Percentiles rank a stretch among this genome's conserved stretches.
phyloP scores from a whole-genome alignment of 2,113 vertebrate species.

The Psammodynastes pulverulentus region DNA sequence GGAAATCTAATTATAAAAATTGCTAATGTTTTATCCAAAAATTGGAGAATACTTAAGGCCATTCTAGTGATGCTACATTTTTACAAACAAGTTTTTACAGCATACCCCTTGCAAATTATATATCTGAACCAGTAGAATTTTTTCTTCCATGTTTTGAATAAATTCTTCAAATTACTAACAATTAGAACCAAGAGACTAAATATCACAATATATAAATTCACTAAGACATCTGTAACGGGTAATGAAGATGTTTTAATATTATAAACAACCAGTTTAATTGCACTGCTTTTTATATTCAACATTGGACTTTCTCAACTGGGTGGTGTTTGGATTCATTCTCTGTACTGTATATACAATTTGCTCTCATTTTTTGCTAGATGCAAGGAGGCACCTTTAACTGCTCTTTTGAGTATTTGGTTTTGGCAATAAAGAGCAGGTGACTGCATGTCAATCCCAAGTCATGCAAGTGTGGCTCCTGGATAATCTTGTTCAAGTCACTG shows the following conservation, averaged over 20 bases:
- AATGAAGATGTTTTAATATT: slow-evolving; percentile 2
- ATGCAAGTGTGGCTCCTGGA: background rate
- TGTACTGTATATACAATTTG: background rate
- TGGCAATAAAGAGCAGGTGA: background rate
- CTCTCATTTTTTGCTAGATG: background rate
- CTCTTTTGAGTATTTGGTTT: background rate
- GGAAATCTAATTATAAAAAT: background rate
- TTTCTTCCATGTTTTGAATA: slow-evolving; percentile 8
- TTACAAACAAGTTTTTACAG: background rate
- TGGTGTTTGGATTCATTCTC: background rate
- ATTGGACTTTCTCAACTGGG: background rate
- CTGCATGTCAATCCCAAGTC: background rate
- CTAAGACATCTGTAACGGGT: background rate
- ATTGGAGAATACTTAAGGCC: background rate
- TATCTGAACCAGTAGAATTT: background rate
- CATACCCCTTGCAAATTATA: background rate
- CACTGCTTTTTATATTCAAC: background rate
- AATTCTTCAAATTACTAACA: background rate
- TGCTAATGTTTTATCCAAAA: background rate
- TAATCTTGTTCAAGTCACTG: background rate
- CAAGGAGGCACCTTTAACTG: background rate
- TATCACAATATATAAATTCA: background rate
- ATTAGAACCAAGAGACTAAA: background rate
- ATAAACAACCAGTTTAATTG: slow-evolving; percentile 8
- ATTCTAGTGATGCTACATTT: background rate